Percentiles rank a stretch among this genome's conserved stretches.
Evolutionary conservation across 2,888 invertebrate genomes (phyloP).

Genomic region (Nebria salina): DNA sequence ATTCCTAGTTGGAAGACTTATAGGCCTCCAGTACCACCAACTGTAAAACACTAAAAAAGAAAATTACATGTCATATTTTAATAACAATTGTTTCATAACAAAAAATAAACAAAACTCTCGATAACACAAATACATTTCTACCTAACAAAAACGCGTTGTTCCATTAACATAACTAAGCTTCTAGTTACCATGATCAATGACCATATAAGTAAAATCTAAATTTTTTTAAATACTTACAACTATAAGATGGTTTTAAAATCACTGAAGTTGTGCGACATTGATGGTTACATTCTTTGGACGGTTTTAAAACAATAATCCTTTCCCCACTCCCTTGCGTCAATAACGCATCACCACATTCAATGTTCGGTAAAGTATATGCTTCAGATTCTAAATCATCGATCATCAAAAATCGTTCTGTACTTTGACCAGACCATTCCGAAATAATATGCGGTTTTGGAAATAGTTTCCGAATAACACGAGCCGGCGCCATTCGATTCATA

Average conservation of each 20-base stretch:
- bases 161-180: constrained; percentile 51
- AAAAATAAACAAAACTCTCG: no score
- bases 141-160: constrained; percentile 53
- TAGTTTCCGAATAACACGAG: constrained; percentile 74
- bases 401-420: constrained; percentile 79
- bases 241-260: constrained; percentile 75
- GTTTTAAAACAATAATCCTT: constrained; percentile 76
- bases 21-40: constrained; percentile 85
- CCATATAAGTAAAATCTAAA: no score
- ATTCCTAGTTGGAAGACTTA: constrained; percentile 70
- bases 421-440: constrained; percentile 73
- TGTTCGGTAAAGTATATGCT: constrained; percentile 76
- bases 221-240: constrained; percentile 71
- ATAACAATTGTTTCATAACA: no score
- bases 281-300: constrained; percentile 79
- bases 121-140: no score
- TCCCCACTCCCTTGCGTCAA: constrained; percentile 78
- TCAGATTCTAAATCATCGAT: constrained; percentile 77
- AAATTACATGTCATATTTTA: no score
- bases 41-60: constrained; percentile 77
- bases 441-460: constrained; percentile 78
- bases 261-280: constrained; percentile 78
- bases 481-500: constrained; percentile 79
- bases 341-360: constrained; percentile 85
- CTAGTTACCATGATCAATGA: no score